Conservation (phyloP, 2,888 invertebrate genomes). For the Dascillus cervinus region DNA sequence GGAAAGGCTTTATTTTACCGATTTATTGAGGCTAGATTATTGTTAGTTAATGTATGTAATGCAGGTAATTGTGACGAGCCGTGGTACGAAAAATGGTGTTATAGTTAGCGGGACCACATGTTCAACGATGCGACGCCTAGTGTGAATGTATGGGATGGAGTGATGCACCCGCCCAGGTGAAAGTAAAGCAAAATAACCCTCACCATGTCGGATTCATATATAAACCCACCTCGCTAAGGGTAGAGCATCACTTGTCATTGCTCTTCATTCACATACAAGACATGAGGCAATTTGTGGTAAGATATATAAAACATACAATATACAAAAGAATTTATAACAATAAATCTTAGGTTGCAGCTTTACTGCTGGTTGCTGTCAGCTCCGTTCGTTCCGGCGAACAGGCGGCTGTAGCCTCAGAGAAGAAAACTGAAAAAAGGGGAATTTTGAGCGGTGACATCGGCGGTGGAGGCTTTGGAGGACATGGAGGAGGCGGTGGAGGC, state of each 20-base stretch:
- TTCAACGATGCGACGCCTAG: conserved; percentile 13
- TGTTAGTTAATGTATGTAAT: too few relatives aligned
- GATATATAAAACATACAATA: conserved; percentile 1
- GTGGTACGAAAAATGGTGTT: conserved; percentile 7
- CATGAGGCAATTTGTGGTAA: conserved; percentile 17
- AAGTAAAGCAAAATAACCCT: conserved; percentile 22
- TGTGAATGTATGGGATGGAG: conserved; percentile 17
- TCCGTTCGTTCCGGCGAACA: conserved; percentile 11
- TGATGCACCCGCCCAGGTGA: conserved; percentile 23
- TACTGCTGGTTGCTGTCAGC: conserved; percentile 10
- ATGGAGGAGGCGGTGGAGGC: background rate
- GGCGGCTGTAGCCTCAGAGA: conserved; percentile 10
- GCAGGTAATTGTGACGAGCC: too few relatives aligned
- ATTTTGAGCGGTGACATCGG: conserved; percentile 14
- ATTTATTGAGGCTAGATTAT: too few relatives aligned
- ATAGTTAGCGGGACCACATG: conserved; percentile 7
- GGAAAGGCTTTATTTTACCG: too few relatives aligned
- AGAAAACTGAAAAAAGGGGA: conserved; percentile 20
- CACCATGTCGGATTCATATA: conserved; percentile 19
- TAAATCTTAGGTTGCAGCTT: conserved; percentile 8
- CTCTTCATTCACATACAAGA: conserved; percentile 17
- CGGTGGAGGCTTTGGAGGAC: conserved; percentile 4
- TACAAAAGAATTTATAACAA: conserved; percentile 1
- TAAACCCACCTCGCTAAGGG: conserved; percentile 17
- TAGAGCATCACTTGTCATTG: conserved; percentile 22